Conservation (phyloP, 2,888 invertebrate genomes). For the Urechis unicinctus region DNA sequence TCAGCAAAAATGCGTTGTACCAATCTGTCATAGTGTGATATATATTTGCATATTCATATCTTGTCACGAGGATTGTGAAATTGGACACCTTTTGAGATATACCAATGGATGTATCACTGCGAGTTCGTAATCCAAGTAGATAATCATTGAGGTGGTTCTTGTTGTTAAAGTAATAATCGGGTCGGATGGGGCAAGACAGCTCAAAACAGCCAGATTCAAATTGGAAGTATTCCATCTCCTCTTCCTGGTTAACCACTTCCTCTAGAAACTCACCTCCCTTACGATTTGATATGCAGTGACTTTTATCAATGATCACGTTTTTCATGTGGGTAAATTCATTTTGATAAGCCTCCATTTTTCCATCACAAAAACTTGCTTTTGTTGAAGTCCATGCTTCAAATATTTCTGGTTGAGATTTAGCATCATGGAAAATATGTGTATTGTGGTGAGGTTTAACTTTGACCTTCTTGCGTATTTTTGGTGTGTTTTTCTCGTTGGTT, state of each 20-base stretch:
- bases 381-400: conserved; percentile 7
- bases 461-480: background rate
- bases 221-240: conserved; percentile 21
- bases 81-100: too few species aligned
- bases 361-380: conserved; percentile 10
- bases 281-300: conserved; percentile 4
- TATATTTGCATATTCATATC: conserved; percentile 22
- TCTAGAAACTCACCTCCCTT: conserved; percentile 22
- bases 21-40: conserved; percentile 26
- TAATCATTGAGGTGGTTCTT: conserved; percentile 21
- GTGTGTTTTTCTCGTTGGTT: background rate
- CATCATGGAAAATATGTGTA: conserved; percentile 4
- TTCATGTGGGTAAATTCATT: conserved; percentile 18
- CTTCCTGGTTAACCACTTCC: conserved; percentile 22
- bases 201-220: conserved; percentile 20
- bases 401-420: conserved; percentile 1
- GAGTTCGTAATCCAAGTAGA: conserved; percentile 9
- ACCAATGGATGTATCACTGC: too few species aligned
- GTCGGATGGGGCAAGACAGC: conserved; percentile 13
- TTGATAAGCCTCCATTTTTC: conserved; percentile 9
- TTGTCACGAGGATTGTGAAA: conserved; percentile 18
- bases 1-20: conserved; percentile 23
- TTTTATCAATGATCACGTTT: conserved; percentile 17
- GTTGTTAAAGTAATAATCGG: conserved; percentile 18
- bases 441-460: background rate